phyloP scores from a whole-genome alignment of 2,888 invertebrate genomes.

The Dascillus cervinus region DNA sequence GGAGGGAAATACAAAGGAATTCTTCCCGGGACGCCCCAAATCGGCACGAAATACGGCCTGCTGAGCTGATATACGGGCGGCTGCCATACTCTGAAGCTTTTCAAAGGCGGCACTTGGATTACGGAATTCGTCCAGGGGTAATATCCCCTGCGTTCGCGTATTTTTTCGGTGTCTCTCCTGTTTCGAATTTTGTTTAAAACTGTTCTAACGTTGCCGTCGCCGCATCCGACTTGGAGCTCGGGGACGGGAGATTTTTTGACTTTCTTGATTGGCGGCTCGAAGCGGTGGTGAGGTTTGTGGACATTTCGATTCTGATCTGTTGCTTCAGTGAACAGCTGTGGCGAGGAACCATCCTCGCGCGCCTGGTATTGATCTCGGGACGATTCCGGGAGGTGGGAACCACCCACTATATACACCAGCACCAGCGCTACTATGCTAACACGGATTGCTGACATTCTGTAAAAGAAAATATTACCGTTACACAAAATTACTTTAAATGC shows the following conservation, averaged over 20 bases:
- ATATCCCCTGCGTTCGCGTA: not conserved
- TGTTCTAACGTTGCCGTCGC: too few species aligned
- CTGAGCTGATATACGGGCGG: conserved; percentile 27
- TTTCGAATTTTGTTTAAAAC: too few species aligned
- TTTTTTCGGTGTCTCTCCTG: not conserved
- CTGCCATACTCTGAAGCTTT: conserved; percentile 24
- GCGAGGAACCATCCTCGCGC: conserved; percentile 16
- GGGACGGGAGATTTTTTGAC: conserved; percentile 4
- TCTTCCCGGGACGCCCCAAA: conserved; percentile 29
- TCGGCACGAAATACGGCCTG: conserved; percentile 37
- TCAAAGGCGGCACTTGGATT: conserved; percentile 15
- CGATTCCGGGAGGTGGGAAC: conserved; percentile 18
- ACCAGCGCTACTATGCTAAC: conserved; percentile 20
- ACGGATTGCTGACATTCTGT: conserved; percentile 23
- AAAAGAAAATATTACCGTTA: conserved; percentile 19
- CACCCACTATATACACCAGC: conserved; percentile 15
- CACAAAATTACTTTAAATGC: too few species aligned
- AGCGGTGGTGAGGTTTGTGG: conserved; percentile 4
- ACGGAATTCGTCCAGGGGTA: conserved; percentile 6
- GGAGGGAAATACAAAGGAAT: conserved; percentile 35
- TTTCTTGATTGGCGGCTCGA: conserved; percentile 4
- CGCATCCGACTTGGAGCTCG: conserved; percentile 15
- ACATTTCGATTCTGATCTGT: conserved; percentile 18
- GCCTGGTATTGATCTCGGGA: conserved; percentile 24
- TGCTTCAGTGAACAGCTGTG: conserved; percentile 19